phyloP scores from a whole-genome alignment of 2,113 vertebrate genomes.

The Jacana jacana region DNA sequence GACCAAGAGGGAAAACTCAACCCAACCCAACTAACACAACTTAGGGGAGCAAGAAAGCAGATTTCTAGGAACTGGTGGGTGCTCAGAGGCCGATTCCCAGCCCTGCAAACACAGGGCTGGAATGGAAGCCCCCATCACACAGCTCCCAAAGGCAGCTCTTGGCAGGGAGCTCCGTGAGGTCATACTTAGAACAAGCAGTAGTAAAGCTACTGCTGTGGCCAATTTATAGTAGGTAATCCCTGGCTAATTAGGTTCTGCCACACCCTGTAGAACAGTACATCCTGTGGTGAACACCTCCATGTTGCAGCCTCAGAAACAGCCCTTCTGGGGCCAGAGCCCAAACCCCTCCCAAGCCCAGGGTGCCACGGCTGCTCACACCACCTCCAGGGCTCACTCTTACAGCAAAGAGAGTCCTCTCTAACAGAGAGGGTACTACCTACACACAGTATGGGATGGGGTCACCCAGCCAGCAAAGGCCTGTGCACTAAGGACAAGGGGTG shows the following conservation, averaged over 20 bases:
- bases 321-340: not conserved
- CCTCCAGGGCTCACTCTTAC: not conserved
- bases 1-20: too few species aligned
- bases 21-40: too few species aligned
- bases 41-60: not conserved
- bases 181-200: not conserved
- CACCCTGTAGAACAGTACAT: not conserved
- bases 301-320: not conserved
- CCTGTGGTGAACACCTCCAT: fast-evolving
- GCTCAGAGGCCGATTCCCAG: not conserved
- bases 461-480: not conserved
- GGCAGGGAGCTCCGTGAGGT: not conserved
- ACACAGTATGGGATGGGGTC: fast-evolving
- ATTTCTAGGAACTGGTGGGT: not conserved
- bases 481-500: fast-evolving
- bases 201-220: not conserved
- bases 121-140: not conserved
- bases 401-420: not conserved
- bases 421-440: not conserved
- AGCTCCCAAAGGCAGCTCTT: not conserved
- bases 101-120: not conserved
- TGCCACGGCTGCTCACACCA: not conserved
- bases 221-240: not conserved
- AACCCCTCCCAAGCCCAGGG: fast-evolving
- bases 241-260: not conserved